Base-by-base conservation (phyloP, 53 echinoderm and acorn worm genomes). In the Holothuria scabra region DNA sequence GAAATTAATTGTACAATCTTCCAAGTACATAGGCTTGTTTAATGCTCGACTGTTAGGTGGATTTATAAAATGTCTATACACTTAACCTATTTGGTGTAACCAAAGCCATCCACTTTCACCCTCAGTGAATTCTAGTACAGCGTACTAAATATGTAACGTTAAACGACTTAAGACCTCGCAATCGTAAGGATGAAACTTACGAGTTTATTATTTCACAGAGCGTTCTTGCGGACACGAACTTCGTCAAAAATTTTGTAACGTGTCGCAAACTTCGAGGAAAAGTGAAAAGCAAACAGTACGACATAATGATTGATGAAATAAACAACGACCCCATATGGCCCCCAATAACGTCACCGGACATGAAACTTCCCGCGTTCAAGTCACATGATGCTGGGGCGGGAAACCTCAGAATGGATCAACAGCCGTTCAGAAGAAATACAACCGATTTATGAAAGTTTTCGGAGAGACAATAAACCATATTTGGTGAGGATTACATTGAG, bases 311-410 rank as follows among this genome's bases (percentile, higher is more conserved):
- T 11, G 84, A 89, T 37, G 90, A 92, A 29, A 67, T 95, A 35
- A 68, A 93, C 55, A 83, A 86, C 20, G 93, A 95, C 46, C 74
- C 93, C 29, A 66, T 63, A 22, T 95, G 95, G 95, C 95, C 95
- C 59, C 95, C 95, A 8, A 67, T 95, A 52, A 89, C 90, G 46
- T 46, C 46, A 72, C 72, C 72, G 16, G 72, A 72, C 1, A 21
- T 12, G 16, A 72, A 72, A 46, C 44, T 44, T 25, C 46, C 72
- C 18, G 23, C 46, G 24, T 46, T 72, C 48, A 72, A 72, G 48
- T 46, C 46, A 26, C 44, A 46, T 28, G 72, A 72, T 26, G 25
- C 48, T 18, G 72, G 20, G 10, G 72, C 72, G 44, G 72, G 72
- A 46, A 72, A 72, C 26, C 37, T 38, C 18, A 67, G 67, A 32